Base-by-base conservation (phyloP, 2,888 invertebrate genomes). In the Stramonita haemastoma region DNA sequence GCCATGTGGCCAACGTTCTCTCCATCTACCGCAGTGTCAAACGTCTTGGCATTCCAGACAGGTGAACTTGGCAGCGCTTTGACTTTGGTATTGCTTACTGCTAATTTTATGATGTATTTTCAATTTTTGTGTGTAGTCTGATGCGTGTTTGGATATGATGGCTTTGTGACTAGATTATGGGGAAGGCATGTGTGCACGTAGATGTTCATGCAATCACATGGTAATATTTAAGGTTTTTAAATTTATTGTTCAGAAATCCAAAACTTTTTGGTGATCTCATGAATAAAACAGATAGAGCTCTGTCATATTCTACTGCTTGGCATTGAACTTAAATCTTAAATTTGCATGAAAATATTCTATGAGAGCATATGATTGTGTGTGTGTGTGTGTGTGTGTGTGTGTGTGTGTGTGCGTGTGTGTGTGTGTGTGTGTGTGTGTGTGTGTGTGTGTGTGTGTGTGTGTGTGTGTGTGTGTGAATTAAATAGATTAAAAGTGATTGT, bases 1-100 rank as follows among this genome's bases (percentile, higher is more conserved):
- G 99, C 13, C 99, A 99, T 97, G 99, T 99, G 60, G 99, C 99
- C 6, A 99, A 99, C 96, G 99, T 99, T 0, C 96, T 99, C 32
- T 99, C 99, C 0, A 98, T 99, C 91, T 99, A 99, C 96, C 97
- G 99, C 22, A 99, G 99, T 95, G 99, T 99, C 0, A 99, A 99
- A 96, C 97, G 99, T 29, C 97, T 99, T 6, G 99, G 99, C n/a
- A 99, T 99, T 93, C 99, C 99, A 0, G 99, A 99, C 96, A 97
- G 97, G 97, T 97, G 91, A 77, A 17, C 36, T 32, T 13, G 13
- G 26, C 73, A 66, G 26, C 66, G 1, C 77, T 32, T 56, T 19
- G 66, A 22, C 60, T 0, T 36, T 29, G 13, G 26, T 34, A 90
- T 29, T 29, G 13, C 8, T 81, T 19, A n/a, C 36, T 46, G 8